Conservation (phyloP, 2,797 vertebrate genomes). For the Periparus ater region DNA sequence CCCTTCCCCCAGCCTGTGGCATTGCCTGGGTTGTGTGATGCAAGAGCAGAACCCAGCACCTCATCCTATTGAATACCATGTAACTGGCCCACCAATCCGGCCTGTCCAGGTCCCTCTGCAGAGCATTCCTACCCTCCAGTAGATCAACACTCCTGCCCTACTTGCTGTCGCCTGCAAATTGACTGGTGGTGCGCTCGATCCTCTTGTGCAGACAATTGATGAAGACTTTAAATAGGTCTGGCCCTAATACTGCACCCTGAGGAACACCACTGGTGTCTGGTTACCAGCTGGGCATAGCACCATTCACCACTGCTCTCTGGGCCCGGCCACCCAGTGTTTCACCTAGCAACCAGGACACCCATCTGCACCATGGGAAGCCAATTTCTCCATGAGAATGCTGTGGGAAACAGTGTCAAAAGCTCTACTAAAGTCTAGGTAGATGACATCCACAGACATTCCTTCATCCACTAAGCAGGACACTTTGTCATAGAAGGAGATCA, state of each 20-base stretch:
- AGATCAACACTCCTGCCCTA: not conserved
- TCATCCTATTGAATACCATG: not conserved
- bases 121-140: not conserved
- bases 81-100: not conserved
- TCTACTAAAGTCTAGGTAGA: not conserved
- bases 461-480: not conserved
- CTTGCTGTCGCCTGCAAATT: not conserved
- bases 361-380: not conserved
- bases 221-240: not conserved
- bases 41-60: not conserved
- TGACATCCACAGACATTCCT: not conserved
- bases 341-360: not conserved
- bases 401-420: not conserved
- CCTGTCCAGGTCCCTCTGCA: not conserved
- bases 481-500: not conserved
- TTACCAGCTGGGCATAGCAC: not conserved
- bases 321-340: not conserved
- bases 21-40: not conserved
- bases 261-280: not conserved
- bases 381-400: not conserved
- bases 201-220: not conserved
- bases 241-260: not conserved
- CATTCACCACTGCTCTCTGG: not conserved
- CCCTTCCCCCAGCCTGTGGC: not conserved
- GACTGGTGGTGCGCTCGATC: not conserved